A percentile compares a stretch with the other conserved stretches of the same genome.
Evolutionary conservation across 2,888 invertebrate genomes (phyloP).

Genomic region (Halocaridina rubra): DNA sequence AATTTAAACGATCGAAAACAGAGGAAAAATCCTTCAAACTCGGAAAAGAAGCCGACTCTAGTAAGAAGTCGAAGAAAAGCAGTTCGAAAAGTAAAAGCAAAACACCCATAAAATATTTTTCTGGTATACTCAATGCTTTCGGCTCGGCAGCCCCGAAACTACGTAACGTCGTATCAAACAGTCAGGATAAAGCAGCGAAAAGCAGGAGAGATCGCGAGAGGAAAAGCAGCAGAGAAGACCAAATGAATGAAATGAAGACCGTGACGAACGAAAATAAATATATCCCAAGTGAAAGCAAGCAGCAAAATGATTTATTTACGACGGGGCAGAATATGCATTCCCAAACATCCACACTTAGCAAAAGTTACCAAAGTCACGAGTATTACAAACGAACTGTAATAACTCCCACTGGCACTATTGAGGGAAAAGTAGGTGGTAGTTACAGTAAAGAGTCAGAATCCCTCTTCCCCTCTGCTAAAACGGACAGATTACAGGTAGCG

Average conservation of each 20-base stretch:
- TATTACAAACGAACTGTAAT: no score
- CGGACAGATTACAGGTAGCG: constrained; percentile 25
- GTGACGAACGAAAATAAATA: background rate
- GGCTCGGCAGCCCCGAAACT: constrained; percentile 47
- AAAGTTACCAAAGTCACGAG: background rate
- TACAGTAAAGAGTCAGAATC: background rate
- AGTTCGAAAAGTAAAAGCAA: constrained; percentile 42
- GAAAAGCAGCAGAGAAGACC: background rate
- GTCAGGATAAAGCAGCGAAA: constrained; percentile 70
- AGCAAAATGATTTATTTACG: background rate
- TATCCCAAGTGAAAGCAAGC: background rate
- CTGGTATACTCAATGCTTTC: constrained; percentile 77
- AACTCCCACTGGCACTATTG: background rate
- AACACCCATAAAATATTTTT: constrained; percentile 58
- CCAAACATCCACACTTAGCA: background rate
- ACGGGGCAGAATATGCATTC: background rate
- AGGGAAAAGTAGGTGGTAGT: background rate
- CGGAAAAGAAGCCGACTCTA: background rate
- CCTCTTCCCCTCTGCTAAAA: background rate
- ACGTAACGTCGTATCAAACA: constrained; percentile 72
- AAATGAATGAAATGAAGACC: background rate
- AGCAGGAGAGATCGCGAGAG: constrained; percentile 67
- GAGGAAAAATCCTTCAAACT: background rate
- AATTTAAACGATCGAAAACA: background rate
- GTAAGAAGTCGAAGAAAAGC: constrained; percentile 2